A percentile compares a stretch with the other conserved stretches of the same genome.
phyloP scores from a whole-genome alignment of 2,113 vertebrate species.

The Climacteris rufus region DNA sequence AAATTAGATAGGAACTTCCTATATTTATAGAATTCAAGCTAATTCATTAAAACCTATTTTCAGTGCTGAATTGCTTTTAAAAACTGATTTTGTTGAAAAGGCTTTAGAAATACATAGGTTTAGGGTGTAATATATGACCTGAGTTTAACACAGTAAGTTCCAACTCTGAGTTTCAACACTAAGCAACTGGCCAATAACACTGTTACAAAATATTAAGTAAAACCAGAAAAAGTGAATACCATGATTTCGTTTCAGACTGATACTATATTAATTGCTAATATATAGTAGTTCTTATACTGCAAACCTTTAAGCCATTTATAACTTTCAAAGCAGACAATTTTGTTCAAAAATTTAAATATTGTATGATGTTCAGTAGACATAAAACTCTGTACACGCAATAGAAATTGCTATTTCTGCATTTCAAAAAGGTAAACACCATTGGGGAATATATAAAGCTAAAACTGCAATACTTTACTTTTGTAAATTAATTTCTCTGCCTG shows the following conservation, averaged over 20 bases:
- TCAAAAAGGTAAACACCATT: not conserved
- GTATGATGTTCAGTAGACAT: not conserved
- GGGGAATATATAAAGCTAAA: not conserved
- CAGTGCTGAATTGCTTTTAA: not conserved
- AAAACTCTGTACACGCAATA: not conserved
- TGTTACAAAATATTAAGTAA: not conserved
- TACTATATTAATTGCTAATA: not conserved
- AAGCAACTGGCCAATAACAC: not conserved
- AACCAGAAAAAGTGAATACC: not conserved
- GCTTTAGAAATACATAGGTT: not conserved
- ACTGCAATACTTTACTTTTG: not conserved
- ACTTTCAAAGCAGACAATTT: not conserved
- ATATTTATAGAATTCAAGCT: not conserved
- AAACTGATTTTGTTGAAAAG: not conserved
- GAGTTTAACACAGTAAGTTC: not conserved
- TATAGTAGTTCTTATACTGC: not conserved
- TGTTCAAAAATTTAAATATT: not conserved
- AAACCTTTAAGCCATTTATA: not conserved
- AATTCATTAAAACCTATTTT: not conserved
- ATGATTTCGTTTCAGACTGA: not conserved
- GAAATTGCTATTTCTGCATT: not conserved
- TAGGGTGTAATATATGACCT: not conserved
- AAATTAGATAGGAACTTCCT: not conserved
- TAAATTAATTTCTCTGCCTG: not conserved
- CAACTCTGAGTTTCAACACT: not conserved